A percentile compares a stretch with the other conserved stretches of the same genome.
phyloP scores from a whole-genome alignment of 1,140 invertebrate genomes.

The Sitodiplosis mosellana region DNA sequence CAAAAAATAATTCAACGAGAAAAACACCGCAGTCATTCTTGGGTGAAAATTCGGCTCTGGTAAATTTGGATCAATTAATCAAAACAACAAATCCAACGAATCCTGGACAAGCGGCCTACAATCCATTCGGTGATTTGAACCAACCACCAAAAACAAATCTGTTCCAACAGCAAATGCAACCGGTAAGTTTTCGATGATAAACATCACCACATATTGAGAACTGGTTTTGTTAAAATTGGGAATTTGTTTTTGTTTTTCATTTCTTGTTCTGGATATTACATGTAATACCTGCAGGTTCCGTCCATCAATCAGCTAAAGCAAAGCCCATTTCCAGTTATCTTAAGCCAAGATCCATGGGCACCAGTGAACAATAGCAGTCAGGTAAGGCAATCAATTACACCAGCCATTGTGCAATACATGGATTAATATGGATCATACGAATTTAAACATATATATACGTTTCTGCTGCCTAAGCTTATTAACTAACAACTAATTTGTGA shows the following conservation, averaged over 20 bases:
- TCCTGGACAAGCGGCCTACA: constrained; percentile 16
- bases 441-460: background rate
- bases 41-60: constrained; percentile 81
- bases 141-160: constrained; percentile 25
- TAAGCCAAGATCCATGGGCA: constrained; percentile 26
- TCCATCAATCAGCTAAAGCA: constrained; percentile 35
- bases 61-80: constrained; percentile 89
- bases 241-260: constrained; percentile 1
- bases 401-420: background rate
- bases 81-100: constrained; percentile 30
- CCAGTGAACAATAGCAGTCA: constrained; percentile 17
- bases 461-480: background rate
- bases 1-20: constrained; percentile 33
- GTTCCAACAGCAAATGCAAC: constrained; percentile 26
- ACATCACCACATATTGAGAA: background rate
- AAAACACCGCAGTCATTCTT: constrained; percentile 86
- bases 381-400: constrained; percentile 19
- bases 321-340: constrained; percentile 23
- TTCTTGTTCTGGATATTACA: background rate
- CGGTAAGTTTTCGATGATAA: constrained; percentile 13
- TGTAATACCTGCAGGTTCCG: constrained; percentile 21
- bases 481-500: background rate
- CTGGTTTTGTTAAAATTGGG: background rate
- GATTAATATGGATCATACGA: background rate
- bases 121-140: constrained; percentile 24